A percentile compares a stretch with the other conserved stretches of the same genome.
Conservation (phyloP, 2,797 vertebrate genomes). For the Acomys russatus region DNA sequence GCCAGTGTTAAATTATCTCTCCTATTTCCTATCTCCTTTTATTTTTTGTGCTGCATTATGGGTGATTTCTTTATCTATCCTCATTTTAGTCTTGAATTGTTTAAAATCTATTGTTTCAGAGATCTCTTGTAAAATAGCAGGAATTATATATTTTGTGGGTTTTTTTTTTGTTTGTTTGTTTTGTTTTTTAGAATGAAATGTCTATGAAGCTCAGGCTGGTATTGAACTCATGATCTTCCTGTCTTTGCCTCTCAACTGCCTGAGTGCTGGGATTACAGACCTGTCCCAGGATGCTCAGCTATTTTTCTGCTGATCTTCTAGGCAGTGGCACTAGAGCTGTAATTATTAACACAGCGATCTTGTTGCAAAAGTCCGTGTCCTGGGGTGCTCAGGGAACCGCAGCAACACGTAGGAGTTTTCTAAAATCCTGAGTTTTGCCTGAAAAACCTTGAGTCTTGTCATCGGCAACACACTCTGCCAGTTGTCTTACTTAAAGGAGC, state of each 20-base stretch:
- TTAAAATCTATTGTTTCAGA: background rate
- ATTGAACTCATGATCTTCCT: background rate
- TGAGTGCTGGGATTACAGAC: background rate
- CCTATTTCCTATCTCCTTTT: background rate
- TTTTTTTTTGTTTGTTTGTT: background rate
- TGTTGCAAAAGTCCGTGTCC: conserved; percentile 27
- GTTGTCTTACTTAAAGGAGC: conserved; percentile 60
- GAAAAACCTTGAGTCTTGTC: conserved; percentile 69
- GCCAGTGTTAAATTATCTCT: background rate
- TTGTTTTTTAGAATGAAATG: background rate
- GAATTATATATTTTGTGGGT: background rate
- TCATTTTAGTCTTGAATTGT: background rate
- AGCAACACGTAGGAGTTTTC: conserved; percentile 43
- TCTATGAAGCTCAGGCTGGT: background rate
- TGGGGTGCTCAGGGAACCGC: background rate
- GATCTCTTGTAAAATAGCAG: background rate
- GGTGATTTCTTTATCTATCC: background rate
- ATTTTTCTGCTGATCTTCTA: conserved; percentile 12
- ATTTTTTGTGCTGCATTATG: background rate
- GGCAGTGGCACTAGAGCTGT: background rate
- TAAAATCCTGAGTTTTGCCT: conserved; percentile 68
- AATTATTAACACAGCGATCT: conserved; percentile 13
- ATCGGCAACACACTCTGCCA: conserved; percentile 35
- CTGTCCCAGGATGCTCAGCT: too few relatives aligned
- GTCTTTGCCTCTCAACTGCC: background rate